Evolutionary conservation across 2,113 vertebrate genomes (phyloP).

Genomic region (Mustelus asterias): DNA sequence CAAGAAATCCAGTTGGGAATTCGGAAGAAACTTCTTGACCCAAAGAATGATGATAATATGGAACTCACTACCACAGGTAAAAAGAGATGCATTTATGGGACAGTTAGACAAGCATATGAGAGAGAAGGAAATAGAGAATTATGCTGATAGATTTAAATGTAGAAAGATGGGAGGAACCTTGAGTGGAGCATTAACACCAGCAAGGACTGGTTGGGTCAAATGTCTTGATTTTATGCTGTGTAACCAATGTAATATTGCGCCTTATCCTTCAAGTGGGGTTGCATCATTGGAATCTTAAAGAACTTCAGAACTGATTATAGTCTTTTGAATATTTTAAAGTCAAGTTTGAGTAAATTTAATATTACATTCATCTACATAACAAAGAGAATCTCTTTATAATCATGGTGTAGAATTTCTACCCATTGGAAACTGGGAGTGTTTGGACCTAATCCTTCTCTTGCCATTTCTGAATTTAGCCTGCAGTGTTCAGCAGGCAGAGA

Average conservation of each 20-base stretch:
- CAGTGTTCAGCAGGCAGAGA: neutral
- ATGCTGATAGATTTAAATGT: neutral
- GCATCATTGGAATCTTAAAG: neutral
- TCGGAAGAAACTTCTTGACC: too few species aligned
- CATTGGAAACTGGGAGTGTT: neutral
- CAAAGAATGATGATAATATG: too few species aligned
- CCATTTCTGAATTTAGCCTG: neutral
- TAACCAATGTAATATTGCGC: neutral
- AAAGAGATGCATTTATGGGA: too few species aligned
- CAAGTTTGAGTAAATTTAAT: neutral
- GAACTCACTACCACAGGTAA: too few species aligned
- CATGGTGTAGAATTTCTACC: neutral
- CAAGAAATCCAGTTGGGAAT: too few species aligned
- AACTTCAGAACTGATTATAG: neutral
- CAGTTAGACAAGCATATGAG: too few species aligned
- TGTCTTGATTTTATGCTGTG: too few species aligned
- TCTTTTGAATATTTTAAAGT: neutral
- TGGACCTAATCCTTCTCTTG: neutral
- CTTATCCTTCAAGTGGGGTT: neutral
- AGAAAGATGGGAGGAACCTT: neutral
- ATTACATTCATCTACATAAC: neutral
- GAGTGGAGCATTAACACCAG: neutral
- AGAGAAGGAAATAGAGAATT: too few species aligned
- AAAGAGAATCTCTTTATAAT: neutral
- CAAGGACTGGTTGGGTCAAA: neutral